A percentile compares a stretch with the other conserved stretches of the same genome.
Evolutionary conservation across 2,888 invertebrate genomes (phyloP).

Genomic region (Serrognathus titanus): DNA sequence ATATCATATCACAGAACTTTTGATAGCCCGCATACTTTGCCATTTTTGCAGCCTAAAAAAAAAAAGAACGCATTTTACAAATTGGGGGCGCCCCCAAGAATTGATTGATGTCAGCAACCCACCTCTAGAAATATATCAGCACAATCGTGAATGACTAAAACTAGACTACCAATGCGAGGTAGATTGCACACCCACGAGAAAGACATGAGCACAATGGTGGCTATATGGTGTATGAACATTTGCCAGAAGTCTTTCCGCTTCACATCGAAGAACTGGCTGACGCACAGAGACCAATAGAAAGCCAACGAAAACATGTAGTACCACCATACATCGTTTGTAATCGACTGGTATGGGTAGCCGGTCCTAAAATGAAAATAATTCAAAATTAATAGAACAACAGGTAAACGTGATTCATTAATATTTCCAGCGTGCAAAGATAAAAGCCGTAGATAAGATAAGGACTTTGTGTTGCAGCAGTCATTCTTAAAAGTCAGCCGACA

Average conservation of each 20-base stretch:
- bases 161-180: slow-evolving; percentile 86
- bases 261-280: slow-evolving; percentile 92
- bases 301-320: slow-evolving; percentile 94
- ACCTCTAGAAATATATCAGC: slow-evolving; percentile 89
- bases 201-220: slow-evolving; percentile 83
- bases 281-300: slow-evolving; percentile 92
- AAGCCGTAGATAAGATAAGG: neutral
- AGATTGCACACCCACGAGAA: slow-evolving; percentile 96
- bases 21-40: slow-evolving; percentile 90
- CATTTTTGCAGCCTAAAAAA: slow-evolving; percentile 83
- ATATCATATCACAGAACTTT: slow-evolving; percentile 81
- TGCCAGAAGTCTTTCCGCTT: slow-evolving; percentile 95
- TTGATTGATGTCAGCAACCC: slow-evolving; percentile 29
- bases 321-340: slow-evolving; percentile 87
- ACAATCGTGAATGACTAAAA: slow-evolving; percentile 82
- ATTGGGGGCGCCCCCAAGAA: neutral
- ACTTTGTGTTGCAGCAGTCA: neutral
- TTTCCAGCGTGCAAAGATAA: neutral
- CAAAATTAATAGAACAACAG: neutral
- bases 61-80: neutral
- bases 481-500: neutral
- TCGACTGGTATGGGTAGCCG: slow-evolving; percentile 63
- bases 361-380: slow-evolving; percentile 36
- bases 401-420: neutral
- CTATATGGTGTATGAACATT: slow-evolving; percentile 97